Evolutionary conservation across 1,140 invertebrate genomes (phyloP).

Genomic region (Drepana arcuata): DNA sequence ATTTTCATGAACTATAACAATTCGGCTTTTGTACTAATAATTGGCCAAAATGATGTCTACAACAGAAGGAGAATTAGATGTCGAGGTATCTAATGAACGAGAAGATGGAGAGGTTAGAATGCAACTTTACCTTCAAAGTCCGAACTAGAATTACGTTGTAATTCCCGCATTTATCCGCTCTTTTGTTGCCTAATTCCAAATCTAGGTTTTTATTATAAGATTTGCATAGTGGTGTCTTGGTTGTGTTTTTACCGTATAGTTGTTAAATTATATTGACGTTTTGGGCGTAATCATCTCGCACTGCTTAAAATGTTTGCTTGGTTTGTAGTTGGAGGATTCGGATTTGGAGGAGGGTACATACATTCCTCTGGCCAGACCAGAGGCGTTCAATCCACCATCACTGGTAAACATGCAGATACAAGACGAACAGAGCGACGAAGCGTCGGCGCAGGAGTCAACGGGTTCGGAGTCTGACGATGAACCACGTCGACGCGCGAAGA

Average conservation of each 20-base stretch:
- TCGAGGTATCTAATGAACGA: constrained; percentile 48
- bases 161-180: too few species aligned
- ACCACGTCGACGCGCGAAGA: constrained; percentile 41
- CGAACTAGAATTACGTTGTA: too few species aligned
- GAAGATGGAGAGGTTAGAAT: constrained; percentile 62
- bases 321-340: constrained; percentile 57
- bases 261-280: too few species aligned
- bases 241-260: too few species aligned
- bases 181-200: too few species aligned
- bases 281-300: too few species aligned
- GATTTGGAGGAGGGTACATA: constrained; percentile 63
- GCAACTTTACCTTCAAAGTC: constrained; percentile 19
- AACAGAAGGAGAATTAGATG: constrained; percentile 60
- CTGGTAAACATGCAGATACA: constrained; percentile 63
- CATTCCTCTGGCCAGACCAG: constrained; percentile 50
- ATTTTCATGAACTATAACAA: constrained; percentile 47
- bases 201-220: too few species aligned
- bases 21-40: constrained; percentile 16
- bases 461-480: constrained; percentile 56
- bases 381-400: constrained; percentile 58
- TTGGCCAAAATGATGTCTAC: constrained; percentile 59
- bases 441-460: constrained; percentile 40
- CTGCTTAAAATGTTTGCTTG: too few species aligned
- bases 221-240: too few species aligned
- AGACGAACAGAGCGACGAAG: constrained; percentile 59